These are phyloP conservation scores for Phaonia tiefii DNA, from an alignment of 2,888 invertebrate genomes.

Conservation along the genomic window DNA sequence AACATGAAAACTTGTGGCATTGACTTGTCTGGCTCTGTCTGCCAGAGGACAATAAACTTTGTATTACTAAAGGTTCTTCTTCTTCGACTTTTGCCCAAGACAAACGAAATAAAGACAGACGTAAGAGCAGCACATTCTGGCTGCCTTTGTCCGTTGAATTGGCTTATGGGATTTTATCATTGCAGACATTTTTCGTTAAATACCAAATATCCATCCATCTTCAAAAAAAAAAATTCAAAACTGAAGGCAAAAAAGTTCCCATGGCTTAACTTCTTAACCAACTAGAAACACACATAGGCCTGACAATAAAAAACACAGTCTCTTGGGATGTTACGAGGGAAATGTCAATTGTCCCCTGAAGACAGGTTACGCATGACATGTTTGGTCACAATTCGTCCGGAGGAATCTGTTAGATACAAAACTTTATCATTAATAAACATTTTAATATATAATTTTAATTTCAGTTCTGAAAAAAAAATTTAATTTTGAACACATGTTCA, in stretches of 20 bases:
- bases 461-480: too few species aligned
- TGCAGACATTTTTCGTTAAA: constrained; percentile 8
- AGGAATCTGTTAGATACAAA: too few species aligned
- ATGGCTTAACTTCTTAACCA: background rate
- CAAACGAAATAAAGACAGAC: background rate
- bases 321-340: constrained; percentile 12
- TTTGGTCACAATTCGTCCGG: too few species aligned
- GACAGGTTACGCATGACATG: background rate
- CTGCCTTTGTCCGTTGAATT: constrained; percentile 19
- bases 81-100: constrained; percentile 3
- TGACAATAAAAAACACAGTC: background rate
- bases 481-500: too few species aligned
- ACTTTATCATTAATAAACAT: too few species aligned
- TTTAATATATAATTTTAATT: too few species aligned
- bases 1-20: constrained; percentile 63
- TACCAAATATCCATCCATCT: background rate
- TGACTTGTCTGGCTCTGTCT: constrained; percentile 69
- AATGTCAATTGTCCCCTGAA: constrained; percentile 9
- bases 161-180: background rate
- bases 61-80: constrained; percentile 47
- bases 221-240: too few species aligned
- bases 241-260: too few species aligned
- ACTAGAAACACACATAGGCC: background rate
- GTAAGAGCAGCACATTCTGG: background rate
- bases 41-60: constrained; percentile 70